These are phyloP conservation scores for Ammodytes dubius DNA, from an alignment of 2,113 vertebrate species.

Conservation along the genomic window DNA sequence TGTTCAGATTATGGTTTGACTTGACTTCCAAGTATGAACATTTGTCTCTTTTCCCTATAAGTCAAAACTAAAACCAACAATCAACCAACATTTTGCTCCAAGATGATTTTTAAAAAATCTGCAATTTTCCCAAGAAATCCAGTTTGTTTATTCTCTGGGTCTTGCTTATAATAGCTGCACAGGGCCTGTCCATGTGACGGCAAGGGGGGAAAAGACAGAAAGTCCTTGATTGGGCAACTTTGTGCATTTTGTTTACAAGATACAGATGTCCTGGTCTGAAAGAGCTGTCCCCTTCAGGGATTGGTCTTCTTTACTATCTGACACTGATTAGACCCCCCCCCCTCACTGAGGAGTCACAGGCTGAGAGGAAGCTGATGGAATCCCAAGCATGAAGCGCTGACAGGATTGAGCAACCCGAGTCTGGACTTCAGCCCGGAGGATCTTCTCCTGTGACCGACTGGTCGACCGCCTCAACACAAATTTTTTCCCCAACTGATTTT, in stretches of 20 bases:
- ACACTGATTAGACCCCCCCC: slow-evolving; percentile 59
- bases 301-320: slow-evolving; percentile 59
- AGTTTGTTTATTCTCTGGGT: neutral
- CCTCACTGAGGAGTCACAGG: slow-evolving; percentile 62
- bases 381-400: slow-evolving; percentile 81
- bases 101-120: neutral
- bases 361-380: slow-evolving; percentile 82
- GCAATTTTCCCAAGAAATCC: neutral
- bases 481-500: slow-evolving; percentile 5
- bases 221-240: slow-evolving; percentile 63
- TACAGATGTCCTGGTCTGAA: slow-evolving; percentile 64
- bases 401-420: slow-evolving; percentile 78
- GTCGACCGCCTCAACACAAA: slow-evolving; percentile 51
- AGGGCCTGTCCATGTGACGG: neutral
- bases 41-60: neutral
- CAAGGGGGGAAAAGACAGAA: slow-evolving; percentile 21
- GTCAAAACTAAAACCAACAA: no score
- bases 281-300: slow-evolving; percentile 62
- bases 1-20: neutral
- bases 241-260: slow-evolving; percentile 53
- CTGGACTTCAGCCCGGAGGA: slow-evolving; percentile 65
- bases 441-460: slow-evolving; percentile 62
- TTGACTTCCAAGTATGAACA: neutral
- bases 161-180: neutral
- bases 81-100: neutral